Percentiles rank a stretch among this genome's conserved stretches.
Conservation (phyloP, 2,113 vertebrate species). For the Lepus americanus region DNA sequence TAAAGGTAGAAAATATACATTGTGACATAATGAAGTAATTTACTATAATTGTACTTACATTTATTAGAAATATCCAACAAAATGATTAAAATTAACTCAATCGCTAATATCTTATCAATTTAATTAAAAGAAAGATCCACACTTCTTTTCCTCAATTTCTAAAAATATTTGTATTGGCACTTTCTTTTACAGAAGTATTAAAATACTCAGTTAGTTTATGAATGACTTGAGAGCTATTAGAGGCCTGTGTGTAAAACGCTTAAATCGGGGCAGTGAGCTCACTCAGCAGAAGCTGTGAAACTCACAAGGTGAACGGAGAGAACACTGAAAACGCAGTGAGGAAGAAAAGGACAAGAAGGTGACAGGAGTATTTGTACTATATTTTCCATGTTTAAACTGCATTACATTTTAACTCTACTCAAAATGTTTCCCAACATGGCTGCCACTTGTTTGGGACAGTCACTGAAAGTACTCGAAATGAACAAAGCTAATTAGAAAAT, state of each 20-base stretch:
- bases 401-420: conserved; percentile 58
- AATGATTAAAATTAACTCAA: conserved; percentile 31
- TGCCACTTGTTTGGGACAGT: conserved; percentile 51
- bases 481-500: conserved; percentile 59
- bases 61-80: conserved; percentile 43
- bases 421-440: conserved; percentile 72
- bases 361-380: not conserved
- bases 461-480: conserved; percentile 49
- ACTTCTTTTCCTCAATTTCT: conserved; percentile 33
- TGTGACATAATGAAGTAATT: not conserved
- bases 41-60: not conserved
- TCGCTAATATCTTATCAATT: conserved; percentile 27
- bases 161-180: conserved; percentile 26
- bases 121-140: not conserved
- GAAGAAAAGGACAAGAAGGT: not conserved
- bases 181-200: conserved; percentile 45
- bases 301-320: conserved; percentile 33
- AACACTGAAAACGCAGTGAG: conserved; percentile 51
- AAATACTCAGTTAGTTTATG: conserved; percentile 58
- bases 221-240: conserved; percentile 51
- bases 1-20: conserved; percentile 2
- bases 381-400: conserved; percentile 26
- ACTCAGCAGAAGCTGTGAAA: conserved; percentile 64
- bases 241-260: conserved; percentile 57
- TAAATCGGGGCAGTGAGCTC: conserved; percentile 71